Conservation (phyloP, 2,797 vertebrate species). For the Cynodonichthys magdalenae region DNA sequence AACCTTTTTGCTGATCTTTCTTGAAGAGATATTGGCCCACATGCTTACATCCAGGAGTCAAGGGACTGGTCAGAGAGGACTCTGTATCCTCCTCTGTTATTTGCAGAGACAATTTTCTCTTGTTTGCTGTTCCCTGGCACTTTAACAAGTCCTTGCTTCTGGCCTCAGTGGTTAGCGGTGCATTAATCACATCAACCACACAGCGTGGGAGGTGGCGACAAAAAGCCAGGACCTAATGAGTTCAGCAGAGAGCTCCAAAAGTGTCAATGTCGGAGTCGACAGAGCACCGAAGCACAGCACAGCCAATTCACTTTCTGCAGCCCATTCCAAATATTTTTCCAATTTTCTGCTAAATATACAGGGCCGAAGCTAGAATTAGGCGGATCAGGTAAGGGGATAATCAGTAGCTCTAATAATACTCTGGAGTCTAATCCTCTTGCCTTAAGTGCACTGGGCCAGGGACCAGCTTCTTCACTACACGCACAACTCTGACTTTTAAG, state of each 20-base stretch:
- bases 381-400: constrained; percentile 83
- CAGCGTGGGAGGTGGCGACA: constrained; percentile 57
- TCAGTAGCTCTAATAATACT: constrained; percentile 87
- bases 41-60: constrained; percentile 44
- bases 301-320: constrained; percentile 52
- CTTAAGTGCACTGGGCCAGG: constrained; percentile 75
- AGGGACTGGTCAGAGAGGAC: constrained; percentile 38
- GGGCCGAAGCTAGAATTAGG: constrained; percentile 63
- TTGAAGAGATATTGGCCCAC: constrained; percentile 35
- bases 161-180: constrained; percentile 67
- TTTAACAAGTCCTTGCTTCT: constrained; percentile 65
- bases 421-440: constrained; percentile 85
- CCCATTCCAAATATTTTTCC: constrained; percentile 61
- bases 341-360: constrained; percentile 73
- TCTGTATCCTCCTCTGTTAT: constrained; percentile 48
- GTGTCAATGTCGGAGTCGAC: constrained; percentile 47
- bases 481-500: constrained; percentile 54
- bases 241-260: constrained; percentile 62
- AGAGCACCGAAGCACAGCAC: constrained; percentile 40
- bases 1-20: constrained; percentile 52
- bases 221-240: constrained; percentile 74
- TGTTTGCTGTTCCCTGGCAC: constrained; percentile 70
- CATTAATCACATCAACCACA: constrained; percentile 75
- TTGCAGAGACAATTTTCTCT: constrained; percentile 72
- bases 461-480: constrained; percentile 59